These are phyloP conservation scores for Aphelinus atriplicis DNA, from an alignment of 1,140 invertebrate genomes.

Conservation along the genomic window DNA sequence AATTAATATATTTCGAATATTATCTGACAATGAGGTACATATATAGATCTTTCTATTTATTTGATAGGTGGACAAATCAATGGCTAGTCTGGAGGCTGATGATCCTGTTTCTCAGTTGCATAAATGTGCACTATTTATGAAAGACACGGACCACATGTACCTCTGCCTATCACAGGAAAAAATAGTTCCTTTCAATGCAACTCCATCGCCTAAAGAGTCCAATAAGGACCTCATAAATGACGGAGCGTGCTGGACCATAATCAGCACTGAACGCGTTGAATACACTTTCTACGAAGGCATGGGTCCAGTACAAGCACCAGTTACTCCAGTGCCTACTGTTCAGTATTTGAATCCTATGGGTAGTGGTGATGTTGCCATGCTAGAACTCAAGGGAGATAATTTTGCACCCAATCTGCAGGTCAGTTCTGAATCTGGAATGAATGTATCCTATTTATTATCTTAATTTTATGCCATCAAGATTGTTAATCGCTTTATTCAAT, in stretches of 20 bases:
- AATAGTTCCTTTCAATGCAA: slow-evolving; percentile 98
- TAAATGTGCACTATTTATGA: slow-evolving; percentile 99
- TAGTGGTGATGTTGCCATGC: slow-evolving; percentile 95
- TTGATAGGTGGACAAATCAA: slow-evolving; percentile 91
- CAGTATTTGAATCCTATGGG: slow-evolving; percentile 94
- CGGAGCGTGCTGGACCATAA: slow-evolving; percentile 99
- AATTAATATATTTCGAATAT: background rate
- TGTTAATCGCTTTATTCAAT: too few species aligned
- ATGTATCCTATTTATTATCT: too few species aligned
- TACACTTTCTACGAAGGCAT: slow-evolving; percentile 99
- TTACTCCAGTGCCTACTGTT: slow-evolving; percentile 95
- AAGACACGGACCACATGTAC: slow-evolving; percentile 98
- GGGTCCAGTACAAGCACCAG: slow-evolving; percentile 92
- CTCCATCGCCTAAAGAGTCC: slow-evolving; percentile 94
- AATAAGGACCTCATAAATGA: slow-evolving; percentile 99
- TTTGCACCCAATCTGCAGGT: slow-evolving; percentile 92
- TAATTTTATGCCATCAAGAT: too few species aligned
- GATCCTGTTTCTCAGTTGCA: slow-evolving; percentile 98
- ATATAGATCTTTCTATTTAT: background rate
- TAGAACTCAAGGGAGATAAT: slow-evolving; percentile 95
- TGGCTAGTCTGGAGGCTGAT: slow-evolving; percentile 96
- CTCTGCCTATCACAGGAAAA: slow-evolving; percentile 97
- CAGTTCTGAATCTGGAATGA: background rate
- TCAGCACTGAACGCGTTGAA: slow-evolving; percentile 98
- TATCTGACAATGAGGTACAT: too few species aligned